Evolutionary conservation across 2,888 invertebrate species (phyloP).

Genomic region (Emmelina monodactyla): DNA sequence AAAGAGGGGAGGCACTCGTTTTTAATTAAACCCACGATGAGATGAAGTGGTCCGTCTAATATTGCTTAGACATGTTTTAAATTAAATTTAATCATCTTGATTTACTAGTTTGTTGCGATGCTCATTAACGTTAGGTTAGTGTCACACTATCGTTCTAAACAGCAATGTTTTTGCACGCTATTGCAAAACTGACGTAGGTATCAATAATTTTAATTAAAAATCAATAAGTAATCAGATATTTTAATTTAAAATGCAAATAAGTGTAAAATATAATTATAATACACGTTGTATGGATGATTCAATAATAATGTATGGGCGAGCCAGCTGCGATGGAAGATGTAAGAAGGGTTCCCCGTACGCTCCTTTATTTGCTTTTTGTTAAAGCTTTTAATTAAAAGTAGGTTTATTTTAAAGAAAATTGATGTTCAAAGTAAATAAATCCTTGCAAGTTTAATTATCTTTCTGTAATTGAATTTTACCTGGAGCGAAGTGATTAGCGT

Average conservation of each 20-base stretch:
- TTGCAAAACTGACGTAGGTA: not conserved
- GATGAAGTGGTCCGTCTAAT: constrained; percentile 66
- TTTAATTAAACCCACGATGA: constrained; percentile 66
- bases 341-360: constrained; percentile 43
- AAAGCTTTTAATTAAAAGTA: constrained; percentile 63
- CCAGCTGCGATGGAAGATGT: constrained; percentile 28
- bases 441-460: constrained; percentile 62
- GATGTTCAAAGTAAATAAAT: constrained; percentile 62
- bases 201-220: too few species aligned
- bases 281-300: too few species aligned
- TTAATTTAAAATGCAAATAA: too few species aligned
- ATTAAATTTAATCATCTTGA: constrained; percentile 57
- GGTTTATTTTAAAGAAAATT: constrained; percentile 62
- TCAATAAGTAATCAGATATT: too few species aligned
- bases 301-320: constrained; percentile 16
- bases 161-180: not conserved
- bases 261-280: too few species aligned
- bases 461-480: constrained; percentile 60
- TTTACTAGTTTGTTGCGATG: constrained; percentile 9
- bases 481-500: too few species aligned
- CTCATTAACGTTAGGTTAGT: not conserved
- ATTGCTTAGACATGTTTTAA: constrained; percentile 66
- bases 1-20: constrained; percentile 63
- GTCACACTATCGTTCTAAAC: not conserved
- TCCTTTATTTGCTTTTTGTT: constrained; percentile 60